phyloP scores from a whole-genome alignment of 53 echinoderm and acorn worm species.

The Arbacia lixula region DNA sequence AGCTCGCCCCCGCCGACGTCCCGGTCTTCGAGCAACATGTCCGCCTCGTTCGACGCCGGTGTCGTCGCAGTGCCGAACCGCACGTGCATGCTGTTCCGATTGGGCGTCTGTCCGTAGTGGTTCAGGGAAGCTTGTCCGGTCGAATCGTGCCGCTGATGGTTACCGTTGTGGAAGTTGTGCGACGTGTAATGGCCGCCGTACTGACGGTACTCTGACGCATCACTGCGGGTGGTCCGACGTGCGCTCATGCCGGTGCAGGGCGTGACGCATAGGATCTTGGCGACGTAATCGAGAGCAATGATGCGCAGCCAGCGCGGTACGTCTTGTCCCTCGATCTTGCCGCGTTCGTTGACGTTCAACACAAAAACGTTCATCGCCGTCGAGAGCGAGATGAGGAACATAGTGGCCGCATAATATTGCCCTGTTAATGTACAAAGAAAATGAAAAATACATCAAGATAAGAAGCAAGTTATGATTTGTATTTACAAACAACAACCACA shows the following conservation, averaged over 20 bases:
- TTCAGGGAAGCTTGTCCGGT: slow-evolving; percentile 59
- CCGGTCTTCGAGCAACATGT: slow-evolving; percentile 76
- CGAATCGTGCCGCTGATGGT: slow-evolving; percentile 36
- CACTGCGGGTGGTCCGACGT: slow-evolving; percentile 45
- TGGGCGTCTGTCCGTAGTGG: slow-evolving; percentile 48
- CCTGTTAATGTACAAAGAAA: slow-evolving; percentile 76
- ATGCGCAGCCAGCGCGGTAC: slow-evolving; percentile 82
- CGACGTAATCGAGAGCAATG: slow-evolving; percentile 76
- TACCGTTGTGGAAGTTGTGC: slow-evolving; percentile 64
- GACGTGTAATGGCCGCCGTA: slow-evolving; percentile 27
- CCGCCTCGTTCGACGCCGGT: slow-evolving; percentile 64
- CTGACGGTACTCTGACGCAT: slow-evolving; percentile 34
- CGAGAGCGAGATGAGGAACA: slow-evolving; percentile 97
- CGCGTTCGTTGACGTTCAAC: slow-evolving; percentile 93
- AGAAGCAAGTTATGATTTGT: no score
- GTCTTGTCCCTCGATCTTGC: slow-evolving; percentile 74
- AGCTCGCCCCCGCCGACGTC: slow-evolving; percentile 68
- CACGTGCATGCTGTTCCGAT: slow-evolving; percentile 75
- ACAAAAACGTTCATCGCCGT: slow-evolving; percentile 99
- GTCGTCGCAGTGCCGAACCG: slow-evolving; percentile 61
- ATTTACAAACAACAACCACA: not conserved
- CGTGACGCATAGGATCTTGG: slow-evolving; percentile 70
- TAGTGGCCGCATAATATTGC: slow-evolving; percentile 98
- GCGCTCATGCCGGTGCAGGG: slow-evolving; percentile 47
- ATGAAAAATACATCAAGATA: no score